These are phyloP conservation scores for Tribolium castaneum DNA, from an alignment of 1,140 invertebrate genomes.

Conservation along the genomic window DNA sequence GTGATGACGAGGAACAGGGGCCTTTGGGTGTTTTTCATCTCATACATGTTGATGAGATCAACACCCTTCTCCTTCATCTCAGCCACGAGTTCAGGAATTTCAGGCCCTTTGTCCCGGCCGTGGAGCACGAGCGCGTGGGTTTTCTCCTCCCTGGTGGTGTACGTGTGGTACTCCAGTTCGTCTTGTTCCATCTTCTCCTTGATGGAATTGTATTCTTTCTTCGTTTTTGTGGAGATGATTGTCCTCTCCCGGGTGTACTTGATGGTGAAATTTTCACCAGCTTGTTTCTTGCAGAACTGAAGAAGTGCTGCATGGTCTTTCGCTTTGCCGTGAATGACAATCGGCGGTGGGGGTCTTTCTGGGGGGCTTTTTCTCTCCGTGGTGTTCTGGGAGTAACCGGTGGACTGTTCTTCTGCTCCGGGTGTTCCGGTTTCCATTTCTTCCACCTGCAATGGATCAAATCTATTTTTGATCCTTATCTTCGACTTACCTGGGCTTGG, in stretches of 20 bases:
- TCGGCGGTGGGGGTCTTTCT: background rate
- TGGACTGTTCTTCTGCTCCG: too few species aligned
- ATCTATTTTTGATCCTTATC: too few species aligned
- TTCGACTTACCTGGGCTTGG: too few species aligned
- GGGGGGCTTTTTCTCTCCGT: background rate
- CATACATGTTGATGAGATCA: background rate
- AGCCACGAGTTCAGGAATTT: background rate
- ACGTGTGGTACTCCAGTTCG: constrained; percentile 32
- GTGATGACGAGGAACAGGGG: constrained; percentile 24
- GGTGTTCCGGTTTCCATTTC: too few species aligned
- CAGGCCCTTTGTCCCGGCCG: constrained; percentile 18
- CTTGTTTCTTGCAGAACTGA: background rate
- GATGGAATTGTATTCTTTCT: background rate
- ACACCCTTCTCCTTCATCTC: constrained; percentile 2
- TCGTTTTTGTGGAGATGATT: background rate
- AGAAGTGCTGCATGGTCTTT: background rate
- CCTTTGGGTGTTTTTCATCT: constrained; percentile 11
- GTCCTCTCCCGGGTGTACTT: background rate
- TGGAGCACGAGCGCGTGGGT: constrained; percentile 24
- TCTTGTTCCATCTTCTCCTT: background rate
- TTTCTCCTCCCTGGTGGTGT: constrained; percentile 19
- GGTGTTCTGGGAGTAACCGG: too few species aligned
- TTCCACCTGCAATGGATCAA: too few species aligned
- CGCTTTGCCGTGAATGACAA: background rate
- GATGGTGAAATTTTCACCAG: background rate